These are phyloP conservation scores for Drosophila repletoides DNA, from an alignment of 1,140 invertebrate genomes.

Conservation along the genomic window DNA sequence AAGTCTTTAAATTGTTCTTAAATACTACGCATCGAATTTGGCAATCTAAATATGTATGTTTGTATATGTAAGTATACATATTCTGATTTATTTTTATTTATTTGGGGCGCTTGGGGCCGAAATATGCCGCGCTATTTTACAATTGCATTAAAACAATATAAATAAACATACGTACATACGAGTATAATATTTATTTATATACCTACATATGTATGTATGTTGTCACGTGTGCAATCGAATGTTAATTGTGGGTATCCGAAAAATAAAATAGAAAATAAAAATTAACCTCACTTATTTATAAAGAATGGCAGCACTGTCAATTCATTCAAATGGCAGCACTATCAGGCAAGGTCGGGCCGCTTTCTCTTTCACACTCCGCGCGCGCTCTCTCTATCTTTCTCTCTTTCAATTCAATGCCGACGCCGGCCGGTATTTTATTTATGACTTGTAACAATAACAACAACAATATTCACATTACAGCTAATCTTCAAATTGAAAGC, in stretches of 20 bases:
- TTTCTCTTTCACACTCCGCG: background rate
- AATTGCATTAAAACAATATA: constrained; percentile 30
- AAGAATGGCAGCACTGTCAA: constrained; percentile 15
- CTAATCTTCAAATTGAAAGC: constrained; percentile 34
- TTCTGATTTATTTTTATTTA: constrained; percentile 52
- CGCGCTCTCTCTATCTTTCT: constrained; percentile 2
- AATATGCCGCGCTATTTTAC: constrained; percentile 49
- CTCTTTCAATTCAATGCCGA: constrained; percentile 30
- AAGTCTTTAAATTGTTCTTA: constrained; percentile 17
- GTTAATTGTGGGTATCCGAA: constrained; percentile 19
- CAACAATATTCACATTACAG: constrained; percentile 22
- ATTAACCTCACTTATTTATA: constrained; percentile 13
- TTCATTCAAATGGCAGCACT: constrained; percentile 27
- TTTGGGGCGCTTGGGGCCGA: constrained; percentile 52
- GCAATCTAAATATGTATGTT: constrained; percentile 28
- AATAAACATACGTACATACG: background rate
- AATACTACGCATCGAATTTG: constrained; percentile 46
- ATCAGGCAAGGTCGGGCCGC: constrained; percentile 17
- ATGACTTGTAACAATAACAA: constrained; percentile 18
- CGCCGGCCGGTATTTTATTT: constrained; percentile 70
- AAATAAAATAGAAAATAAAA: background rate
- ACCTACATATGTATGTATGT: background rate
- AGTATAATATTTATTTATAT: background rate
- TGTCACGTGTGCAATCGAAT: constrained; percentile 31
- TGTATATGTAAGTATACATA: background rate